Base-by-base conservation (phyloP, 2,888 invertebrate genomes). In the Drosophila paranaensis region DNA sequence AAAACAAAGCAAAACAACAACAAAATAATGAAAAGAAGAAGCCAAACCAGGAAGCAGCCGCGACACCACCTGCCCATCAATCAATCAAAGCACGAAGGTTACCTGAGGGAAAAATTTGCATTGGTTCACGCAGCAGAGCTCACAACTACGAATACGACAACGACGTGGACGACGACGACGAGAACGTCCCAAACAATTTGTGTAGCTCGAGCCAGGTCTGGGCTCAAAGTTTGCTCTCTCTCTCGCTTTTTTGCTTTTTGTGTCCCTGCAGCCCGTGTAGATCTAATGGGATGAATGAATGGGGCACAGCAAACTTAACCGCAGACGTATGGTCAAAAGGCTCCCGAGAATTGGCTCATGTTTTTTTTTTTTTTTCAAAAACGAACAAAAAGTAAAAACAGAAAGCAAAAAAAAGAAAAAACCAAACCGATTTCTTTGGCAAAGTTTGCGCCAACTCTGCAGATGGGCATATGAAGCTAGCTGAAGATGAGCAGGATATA, bases 71-170 rank as follows among this genome's bases (percentile, higher is more conserved):
- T 50, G 50, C 67, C 88, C 88, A 87, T 87, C 86, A 88, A 87
- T 87, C 86, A 87, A 87, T 87, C 86, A 87, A 76, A 87, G 88
- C 88, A 80, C 79, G 80, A 87, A 89, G 78, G 89, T 87, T 84
- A 89, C 86, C 86, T 87, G 78, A 62, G 89, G 86, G 86, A 89
- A 71, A 87, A 87, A 87, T 87, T 87, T 87, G 78, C 86, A 89
- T 89, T 84, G 89, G 71, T 75, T 76, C 81, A 83, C 88, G 79
- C 88, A 88, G 85, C 64, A 63, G 30, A 61, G 62, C 50, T 48
- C 14, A 56, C 76, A 57, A 51, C 51, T 58, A 61, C 50, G 35
- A 68, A 51, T 51, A 35, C 51, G 50, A 33, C 2, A 14, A 51
- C 14, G 35, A 53, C 33, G 5, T 30, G 30, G 27, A 42, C 20